Base-by-base conservation (phyloP, 2,797 vertebrate species). In the Poeciliopsis presidionis region DNA sequence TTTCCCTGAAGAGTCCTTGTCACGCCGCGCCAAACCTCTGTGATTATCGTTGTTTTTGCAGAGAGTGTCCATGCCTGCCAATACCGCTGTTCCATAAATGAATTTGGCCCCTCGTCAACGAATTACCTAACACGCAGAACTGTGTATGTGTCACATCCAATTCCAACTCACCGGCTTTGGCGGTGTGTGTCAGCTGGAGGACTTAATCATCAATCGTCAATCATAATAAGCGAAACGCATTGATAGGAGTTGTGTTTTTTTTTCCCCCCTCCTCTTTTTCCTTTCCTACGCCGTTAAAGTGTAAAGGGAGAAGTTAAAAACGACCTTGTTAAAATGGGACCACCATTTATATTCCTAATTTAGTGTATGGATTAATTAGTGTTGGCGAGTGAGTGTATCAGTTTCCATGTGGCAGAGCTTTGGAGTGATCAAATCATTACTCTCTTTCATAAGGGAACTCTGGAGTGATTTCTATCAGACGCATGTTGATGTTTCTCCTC, bases 121-220 rank as follows among this genome's bases (percentile, higher is more conserved):
- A 95, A 95, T 94, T 94, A 95, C 93, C 92, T 94, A 94, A 95
- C 94, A 93, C 89, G 94, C 92, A 94, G 93, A 94, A 94, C 94
- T 93, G 94, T 95, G 93, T 94, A 94, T 91, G 94, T 95, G 93
- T 94, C 93, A 95, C 92, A 94, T 94, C 93, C 92, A 95, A 95
- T 95, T 95, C 93, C 92, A 94, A 93, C 92, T 94, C 92, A 94
- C 94, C 90, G 93, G 93, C 94, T 95, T 95, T 92, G 93, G 90
- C 91, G 93, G 91, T 92, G 92, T 92, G 93, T 94, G 94, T 94
- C 93, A 93, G 93, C 94, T 93, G 93, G 93, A 94, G 91, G 93
- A 95, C 94, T 95, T 94, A 95, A 94, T 94, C 93, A 94, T 95
- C 93, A 94, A 95, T 95, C 93, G 93, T 95, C 94, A 95, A 94